Evolutionary conservation across 2,113 vertebrate species (phyloP).

Genomic region (Falco punctatus): DNA sequence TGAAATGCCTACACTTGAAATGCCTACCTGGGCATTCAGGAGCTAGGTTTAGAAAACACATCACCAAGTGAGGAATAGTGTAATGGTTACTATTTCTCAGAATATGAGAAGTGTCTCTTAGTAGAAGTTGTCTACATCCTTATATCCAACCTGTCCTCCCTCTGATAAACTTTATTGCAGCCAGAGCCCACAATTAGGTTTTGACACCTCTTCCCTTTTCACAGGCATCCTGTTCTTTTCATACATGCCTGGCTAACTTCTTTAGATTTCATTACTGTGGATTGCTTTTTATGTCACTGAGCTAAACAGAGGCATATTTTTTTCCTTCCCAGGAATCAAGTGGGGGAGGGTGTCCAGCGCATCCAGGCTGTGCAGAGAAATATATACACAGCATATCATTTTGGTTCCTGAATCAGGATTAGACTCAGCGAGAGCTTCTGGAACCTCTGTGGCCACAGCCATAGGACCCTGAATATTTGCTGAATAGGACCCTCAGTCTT

Average conservation of each 20-base stretch:
- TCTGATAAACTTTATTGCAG: slow-evolving; percentile 51
- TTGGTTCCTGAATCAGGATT: slow-evolving; percentile 74
- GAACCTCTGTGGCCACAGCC: slow-evolving; percentile 62
- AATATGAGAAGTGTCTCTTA: background rate
- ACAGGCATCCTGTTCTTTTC: slow-evolving; percentile 63
- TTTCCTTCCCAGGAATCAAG: slow-evolving; percentile 64
- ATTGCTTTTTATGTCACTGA: slow-evolving; percentile 29
- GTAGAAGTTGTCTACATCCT: background rate
- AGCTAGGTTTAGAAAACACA: background rate
- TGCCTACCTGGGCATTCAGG: background rate
- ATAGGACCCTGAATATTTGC: slow-evolving; percentile 66
- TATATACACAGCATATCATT: slow-evolving; percentile 69
- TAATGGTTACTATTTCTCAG: background rate
- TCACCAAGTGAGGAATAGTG: background rate
- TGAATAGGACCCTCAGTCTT: slow-evolving; percentile 67
- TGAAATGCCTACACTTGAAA: background rate
- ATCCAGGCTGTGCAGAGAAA: slow-evolving; percentile 63
- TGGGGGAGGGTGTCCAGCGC: slow-evolving; percentile 57
- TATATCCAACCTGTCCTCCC: slow-evolving; percentile 8
- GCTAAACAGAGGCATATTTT: slow-evolving; percentile 42
- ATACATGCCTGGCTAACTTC: slow-evolving; percentile 57
- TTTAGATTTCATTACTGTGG: slow-evolving; percentile 50
- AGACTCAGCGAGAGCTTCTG: slow-evolving; percentile 59
- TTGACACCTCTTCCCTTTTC: slow-evolving; percentile 65
- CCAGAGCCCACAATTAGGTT: slow-evolving; percentile 59